phyloP scores from a whole-genome alignment of 2,888 invertebrate species.

The Rhagonycha lutea region DNA sequence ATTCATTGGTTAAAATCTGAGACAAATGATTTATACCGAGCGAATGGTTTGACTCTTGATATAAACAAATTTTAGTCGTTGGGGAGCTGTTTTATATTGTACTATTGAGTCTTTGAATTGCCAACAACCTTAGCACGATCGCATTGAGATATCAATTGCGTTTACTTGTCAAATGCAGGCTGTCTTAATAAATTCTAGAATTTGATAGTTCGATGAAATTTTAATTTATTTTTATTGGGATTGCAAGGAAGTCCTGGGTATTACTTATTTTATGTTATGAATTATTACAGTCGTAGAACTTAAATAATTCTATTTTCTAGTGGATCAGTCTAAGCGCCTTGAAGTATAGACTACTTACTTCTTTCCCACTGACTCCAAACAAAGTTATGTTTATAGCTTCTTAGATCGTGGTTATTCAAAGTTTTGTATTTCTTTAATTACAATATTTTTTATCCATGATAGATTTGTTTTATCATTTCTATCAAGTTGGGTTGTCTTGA shows the following conservation, averaged over 20 bases:
- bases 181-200: neutral
- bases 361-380: too few species aligned
- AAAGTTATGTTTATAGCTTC: too few species aligned
- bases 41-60: neutral
- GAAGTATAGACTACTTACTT: too few species aligned
- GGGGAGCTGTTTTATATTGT: neutral
- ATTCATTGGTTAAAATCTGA: neutral
- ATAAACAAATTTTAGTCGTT: neutral
- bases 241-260: neutral
- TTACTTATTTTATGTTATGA: too few species aligned
- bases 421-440: too few species aligned
- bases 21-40: neutral
- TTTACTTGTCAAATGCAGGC: neutral
- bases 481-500: too few species aligned
- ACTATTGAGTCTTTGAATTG: neutral
- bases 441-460: too few species aligned
- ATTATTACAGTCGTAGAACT: too few species aligned
- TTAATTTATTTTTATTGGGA: neutral
- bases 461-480: too few species aligned
- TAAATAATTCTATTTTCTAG: too few species aligned
- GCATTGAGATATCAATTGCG: neutral
- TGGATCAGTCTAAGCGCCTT: too few species aligned
- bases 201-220: neutral
- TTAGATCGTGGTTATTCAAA: too few species aligned
- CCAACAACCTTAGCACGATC: neutral